These are phyloP conservation scores for Vannuccia rotundouncinata DNA, from an alignment of 2,888 invertebrate genomes.

Conservation along the genomic window DNA sequence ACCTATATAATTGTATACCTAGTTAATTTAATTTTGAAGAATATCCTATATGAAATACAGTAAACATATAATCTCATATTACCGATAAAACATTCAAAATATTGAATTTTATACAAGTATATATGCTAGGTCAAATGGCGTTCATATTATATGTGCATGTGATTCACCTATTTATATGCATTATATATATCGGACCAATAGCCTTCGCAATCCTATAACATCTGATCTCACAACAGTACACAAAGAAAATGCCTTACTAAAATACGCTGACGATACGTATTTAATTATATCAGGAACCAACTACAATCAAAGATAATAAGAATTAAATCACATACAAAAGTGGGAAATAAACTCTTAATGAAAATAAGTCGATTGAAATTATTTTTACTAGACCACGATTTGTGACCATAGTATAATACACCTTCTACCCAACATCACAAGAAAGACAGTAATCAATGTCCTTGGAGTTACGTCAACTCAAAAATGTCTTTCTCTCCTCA, in stretches of 20 bases:
- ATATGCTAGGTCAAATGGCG: no score
- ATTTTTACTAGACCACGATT: conserved; percentile 23
- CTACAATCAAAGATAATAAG: conserved; percentile 8
- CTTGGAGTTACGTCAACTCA: conserved; percentile 26
- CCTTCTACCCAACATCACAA: conserved; percentile 15
- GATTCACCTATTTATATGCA: no score
- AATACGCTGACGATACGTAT: conserved; percentile 19
- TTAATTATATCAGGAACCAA: not conserved
- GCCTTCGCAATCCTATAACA: conserved; percentile 14
- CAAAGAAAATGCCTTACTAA: conserved; percentile 13
- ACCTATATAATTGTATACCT: no score
- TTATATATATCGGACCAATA: conserved; percentile 21
- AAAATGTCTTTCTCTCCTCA: not conserved
- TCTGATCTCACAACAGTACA: conserved; percentile 11
- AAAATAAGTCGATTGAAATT: conserved; percentile 22
- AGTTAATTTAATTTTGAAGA: no score
- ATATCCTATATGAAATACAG: no score
- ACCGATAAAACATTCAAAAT: no score
- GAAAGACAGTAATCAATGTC: conserved; percentile 7
- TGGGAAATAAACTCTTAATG: not conserved
- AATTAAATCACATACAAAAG: conserved; percentile 24
- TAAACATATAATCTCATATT: no score
- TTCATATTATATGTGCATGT: no score
- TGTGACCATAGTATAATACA: conserved; percentile 22
- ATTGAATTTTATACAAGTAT: no score